Base-by-base conservation (phyloP, 2,113 vertebrate species). In the Urocolius indicus region DNA sequence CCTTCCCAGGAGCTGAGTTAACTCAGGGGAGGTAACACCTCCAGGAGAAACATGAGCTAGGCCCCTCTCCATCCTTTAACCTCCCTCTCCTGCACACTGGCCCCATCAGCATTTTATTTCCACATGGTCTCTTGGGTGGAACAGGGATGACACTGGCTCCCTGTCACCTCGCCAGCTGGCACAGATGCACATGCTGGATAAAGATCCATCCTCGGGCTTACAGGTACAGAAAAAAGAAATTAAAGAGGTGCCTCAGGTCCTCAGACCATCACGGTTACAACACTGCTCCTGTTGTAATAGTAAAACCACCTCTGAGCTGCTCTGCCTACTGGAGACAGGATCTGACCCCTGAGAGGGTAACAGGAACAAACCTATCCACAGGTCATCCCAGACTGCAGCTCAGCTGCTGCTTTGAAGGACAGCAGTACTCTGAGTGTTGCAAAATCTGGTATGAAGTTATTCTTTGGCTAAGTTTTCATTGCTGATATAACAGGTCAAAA, bases 101-200 rank as follows among this genome's bases (percentile, higher is more conserved):
- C 30, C 20, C 17, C 43, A 17, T 3, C 5, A 85, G 13, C n/a
- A 22, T n/a, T 58, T 48, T 22, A 84, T 55, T 72, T 71, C 61
- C 36, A 29, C 1, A 30, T 8, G 0, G 1, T 2, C 48, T 58
- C 59, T 27, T 8, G 10, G 3, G 22, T 41, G 48, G 38, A 41
- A 84, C 36, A 43, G 26, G 7, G 8, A 43, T 65, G 58, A 27
- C n/a, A n/a, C 32, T 3, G 13, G 32, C 16, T 84, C 58, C 49
- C 49, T 36, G 49, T 8, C 41, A 41, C 9, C 49, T 84, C 55
- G 62, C 27, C 76, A 85, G 46, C 55, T 6, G 16, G 63, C 59
- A 73, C 7, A 3, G 38, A 65, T 8, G 12, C 30, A 57, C 5
- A 27, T 0, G 10, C 55, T 62, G 10, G 30, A 59, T 27, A 79